These are phyloP conservation scores for Xiphorhynchus erythropygius DNA, from an alignment of 2,797 vertebrate genomes.

Conservation along the genomic window DNA sequence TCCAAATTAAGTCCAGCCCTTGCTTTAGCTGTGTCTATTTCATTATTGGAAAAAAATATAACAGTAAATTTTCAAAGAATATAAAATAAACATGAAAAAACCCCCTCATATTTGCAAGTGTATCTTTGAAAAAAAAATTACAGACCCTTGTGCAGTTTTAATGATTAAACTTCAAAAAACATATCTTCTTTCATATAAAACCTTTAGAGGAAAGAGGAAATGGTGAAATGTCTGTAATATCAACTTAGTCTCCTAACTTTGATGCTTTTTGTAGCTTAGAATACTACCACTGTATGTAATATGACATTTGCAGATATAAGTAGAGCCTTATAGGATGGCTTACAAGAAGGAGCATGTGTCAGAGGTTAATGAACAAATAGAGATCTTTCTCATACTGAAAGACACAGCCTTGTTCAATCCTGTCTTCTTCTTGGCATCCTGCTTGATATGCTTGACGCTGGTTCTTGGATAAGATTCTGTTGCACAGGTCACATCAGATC, in stretches of 20 bases:
- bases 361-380: neutral
- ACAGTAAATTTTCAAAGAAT: neutral
- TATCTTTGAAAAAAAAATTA: neutral
- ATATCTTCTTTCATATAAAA: neutral
- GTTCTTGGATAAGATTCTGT: neutral
- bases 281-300: neutral
- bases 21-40: neutral
- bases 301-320: neutral
- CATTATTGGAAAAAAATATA: neutral
- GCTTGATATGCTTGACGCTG: neutral
- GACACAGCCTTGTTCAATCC: neutral
- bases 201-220: neutral
- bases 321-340: neutral
- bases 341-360: neutral
- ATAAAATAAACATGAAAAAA: neutral
- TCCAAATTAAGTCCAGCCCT: neutral
- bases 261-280: neutral
- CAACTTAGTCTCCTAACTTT: neutral
- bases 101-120: neutral
- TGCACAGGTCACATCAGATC: neutral
- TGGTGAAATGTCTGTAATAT: neutral
- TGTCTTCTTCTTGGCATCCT: neutral
- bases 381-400: neutral
- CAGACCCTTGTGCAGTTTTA: neutral
- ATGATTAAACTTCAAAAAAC: neutral